Evolutionary conservation across 2,888 invertebrate genomes (phyloP).

Genomic region (Heliconius erato): DNA sequence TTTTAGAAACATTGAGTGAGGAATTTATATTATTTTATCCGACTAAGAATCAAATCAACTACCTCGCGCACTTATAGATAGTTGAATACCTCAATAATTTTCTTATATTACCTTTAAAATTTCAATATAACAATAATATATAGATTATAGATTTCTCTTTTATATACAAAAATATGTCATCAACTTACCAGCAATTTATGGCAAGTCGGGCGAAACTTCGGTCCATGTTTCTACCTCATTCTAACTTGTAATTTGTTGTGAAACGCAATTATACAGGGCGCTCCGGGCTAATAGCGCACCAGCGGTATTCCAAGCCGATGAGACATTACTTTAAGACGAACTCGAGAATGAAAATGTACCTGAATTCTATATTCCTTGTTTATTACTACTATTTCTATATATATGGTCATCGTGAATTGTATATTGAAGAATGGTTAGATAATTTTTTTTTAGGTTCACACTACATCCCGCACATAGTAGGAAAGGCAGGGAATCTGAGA

Average conservation of each 20-base stretch:
- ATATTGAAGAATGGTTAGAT: not conserved
- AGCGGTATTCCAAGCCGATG: constrained; percentile 55
- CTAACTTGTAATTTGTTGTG: constrained; percentile 80
- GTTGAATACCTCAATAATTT: no score
- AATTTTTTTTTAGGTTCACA: not conserved
- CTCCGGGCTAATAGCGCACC: constrained; percentile 68
- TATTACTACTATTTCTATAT: not conserved
- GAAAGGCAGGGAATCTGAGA: no score
- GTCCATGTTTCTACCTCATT: constrained; percentile 70
- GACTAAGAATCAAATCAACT: no score
- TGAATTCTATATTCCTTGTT: constrained; percentile 30
- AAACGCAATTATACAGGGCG: constrained; percentile 76
- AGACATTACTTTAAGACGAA: constrained; percentile 53
- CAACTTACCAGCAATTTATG: constrained; percentile 52
- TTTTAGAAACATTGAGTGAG: no score
- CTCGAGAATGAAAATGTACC: constrained; percentile 48
- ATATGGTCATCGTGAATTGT: not conserved
- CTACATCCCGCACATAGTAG: not conserved
- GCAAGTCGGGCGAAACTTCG: constrained; percentile 57
- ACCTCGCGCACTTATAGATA: no score
- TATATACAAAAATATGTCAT: constrained; percentile 49
- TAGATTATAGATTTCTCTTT: constrained; percentile 25
- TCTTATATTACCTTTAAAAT: no score
- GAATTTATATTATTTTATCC: no score
- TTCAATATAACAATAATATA: no score